A percentile compares a stretch with the other conserved stretches of the same genome.
Evolutionary conservation across 2,797 vertebrate species (phyloP).

Genomic region (Galagoides demidoff): DNA sequence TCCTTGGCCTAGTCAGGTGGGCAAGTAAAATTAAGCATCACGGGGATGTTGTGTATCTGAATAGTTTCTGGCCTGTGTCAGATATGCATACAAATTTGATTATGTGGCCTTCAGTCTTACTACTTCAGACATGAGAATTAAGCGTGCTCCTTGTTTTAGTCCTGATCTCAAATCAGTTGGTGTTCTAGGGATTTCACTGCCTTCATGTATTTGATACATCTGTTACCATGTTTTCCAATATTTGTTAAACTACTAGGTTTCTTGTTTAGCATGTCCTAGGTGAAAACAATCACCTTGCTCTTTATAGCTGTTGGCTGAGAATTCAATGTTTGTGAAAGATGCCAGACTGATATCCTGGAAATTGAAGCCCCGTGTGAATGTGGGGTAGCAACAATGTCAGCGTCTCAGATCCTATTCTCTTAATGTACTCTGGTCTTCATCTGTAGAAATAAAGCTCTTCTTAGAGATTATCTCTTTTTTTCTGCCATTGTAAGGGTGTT

Average conservation of each 20-base stretch:
- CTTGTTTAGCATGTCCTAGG: conserved; percentile 49
- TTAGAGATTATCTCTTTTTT: conserved; percentile 55
- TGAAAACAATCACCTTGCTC: conserved; percentile 50
- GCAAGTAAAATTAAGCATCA: background rate
- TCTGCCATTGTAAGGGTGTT: conserved; percentile 39
- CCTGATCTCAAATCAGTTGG: conserved; percentile 38
- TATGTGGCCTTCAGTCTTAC: background rate
- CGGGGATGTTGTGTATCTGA: conserved; percentile 26
- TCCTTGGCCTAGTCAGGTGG: background rate
- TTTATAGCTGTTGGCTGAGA: conserved; percentile 46
- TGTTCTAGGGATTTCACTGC: conserved; percentile 30
- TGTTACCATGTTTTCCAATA: background rate
- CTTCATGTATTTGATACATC: conserved; percentile 41
- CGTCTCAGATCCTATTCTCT: conserved; percentile 35
- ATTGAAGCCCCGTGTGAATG: conserved; percentile 65
- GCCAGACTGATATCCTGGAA: conserved; percentile 55
- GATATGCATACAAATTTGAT: conserved; percentile 26
- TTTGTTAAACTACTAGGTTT: conserved; percentile 46
- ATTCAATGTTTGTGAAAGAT: conserved; percentile 53
- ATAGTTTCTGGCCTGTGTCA: background rate
- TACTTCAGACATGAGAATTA: conserved; percentile 46
- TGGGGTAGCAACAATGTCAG: conserved; percentile 32
- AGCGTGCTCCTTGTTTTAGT: conserved; percentile 29
- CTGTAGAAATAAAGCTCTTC: conserved; percentile 60
- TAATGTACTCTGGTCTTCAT: conserved; percentile 57